Evolutionary conservation across 2,113 vertebrate species (phyloP).

Genomic region (Spea multiplicata): DNA sequence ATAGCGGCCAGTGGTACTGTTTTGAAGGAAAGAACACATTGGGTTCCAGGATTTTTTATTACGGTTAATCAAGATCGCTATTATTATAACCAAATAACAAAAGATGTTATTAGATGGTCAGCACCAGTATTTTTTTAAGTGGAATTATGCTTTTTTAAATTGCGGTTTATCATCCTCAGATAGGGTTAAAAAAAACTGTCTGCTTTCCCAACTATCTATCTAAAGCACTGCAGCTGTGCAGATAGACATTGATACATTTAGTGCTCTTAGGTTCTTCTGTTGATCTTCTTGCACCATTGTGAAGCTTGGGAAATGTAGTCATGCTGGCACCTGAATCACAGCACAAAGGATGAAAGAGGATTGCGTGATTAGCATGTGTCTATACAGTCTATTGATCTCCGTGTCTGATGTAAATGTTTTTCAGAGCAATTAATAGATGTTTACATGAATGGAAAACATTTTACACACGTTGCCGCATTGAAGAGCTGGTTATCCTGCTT

Average conservation of each 20-base stretch:
- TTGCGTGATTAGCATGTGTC: conserved; percentile 37
- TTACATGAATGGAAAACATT: conserved; percentile 46
- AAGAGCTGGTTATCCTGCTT: conserved; percentile 20
- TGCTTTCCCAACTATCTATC: neutral
- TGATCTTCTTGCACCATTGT: conserved; percentile 22
- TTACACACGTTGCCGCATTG: conserved; percentile 32
- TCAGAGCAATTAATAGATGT: conserved; percentile 46
- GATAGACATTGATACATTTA: conserved; percentile 37
- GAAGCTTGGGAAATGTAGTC: conserved; percentile 31
- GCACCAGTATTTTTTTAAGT: no score
- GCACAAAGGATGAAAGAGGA: conserved; percentile 45
- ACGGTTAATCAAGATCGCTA: no score
- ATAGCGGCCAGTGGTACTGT: no score
- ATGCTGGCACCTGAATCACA: conserved; percentile 41
- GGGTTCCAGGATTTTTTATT: no score
- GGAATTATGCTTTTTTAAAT: no score
- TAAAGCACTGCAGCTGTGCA: conserved; percentile 11
- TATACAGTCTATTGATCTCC: conserved; percentile 37
- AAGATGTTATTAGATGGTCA: no score
- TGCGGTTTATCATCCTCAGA: neutral
- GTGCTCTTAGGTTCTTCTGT: conserved; percentile 24
- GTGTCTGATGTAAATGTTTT: conserved; percentile 44
- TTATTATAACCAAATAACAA: no score
- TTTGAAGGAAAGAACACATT: no score
- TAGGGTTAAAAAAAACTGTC: neutral